These are phyloP conservation scores for Glandiceps talaboti DNA, from an alignment of 53 echinoderm and acorn worm species.

Conservation along the genomic window DNA sequence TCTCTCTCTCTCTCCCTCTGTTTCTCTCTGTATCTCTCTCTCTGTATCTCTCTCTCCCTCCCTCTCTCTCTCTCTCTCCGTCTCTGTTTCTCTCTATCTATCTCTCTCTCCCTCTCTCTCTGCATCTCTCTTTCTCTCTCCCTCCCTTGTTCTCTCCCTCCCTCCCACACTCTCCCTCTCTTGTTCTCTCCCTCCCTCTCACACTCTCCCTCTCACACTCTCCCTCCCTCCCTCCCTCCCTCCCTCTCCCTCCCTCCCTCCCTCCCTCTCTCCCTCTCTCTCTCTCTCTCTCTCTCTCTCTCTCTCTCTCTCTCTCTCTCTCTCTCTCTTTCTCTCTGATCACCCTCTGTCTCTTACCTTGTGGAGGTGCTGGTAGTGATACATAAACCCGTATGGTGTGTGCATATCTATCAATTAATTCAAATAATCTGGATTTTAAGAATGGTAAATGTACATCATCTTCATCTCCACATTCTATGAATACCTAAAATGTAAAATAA, in stretches of 20 bases:
- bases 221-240: neutral
- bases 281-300: slow-evolving; percentile 4
- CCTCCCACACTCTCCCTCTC: too few relatives aligned
- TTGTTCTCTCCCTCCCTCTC: neutral
- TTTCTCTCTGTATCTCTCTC: too few relatives aligned
- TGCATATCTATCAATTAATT: slow-evolving; percentile 73
- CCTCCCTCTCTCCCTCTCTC: neutral
- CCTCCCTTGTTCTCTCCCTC: too few relatives aligned
- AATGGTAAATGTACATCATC: slow-evolving; percentile 30
- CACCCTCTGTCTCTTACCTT: too few relatives aligned
- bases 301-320: neutral
- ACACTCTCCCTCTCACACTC: too few relatives aligned
- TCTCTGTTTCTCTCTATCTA: too few relatives aligned
- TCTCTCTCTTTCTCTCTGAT: neutral
- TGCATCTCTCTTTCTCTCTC: too few relatives aligned
- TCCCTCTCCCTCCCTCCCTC: neutral
- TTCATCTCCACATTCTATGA: slow-evolving; percentile 53
- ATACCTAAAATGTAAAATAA: too few relatives aligned
- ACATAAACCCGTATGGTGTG: slow-evolving; percentile 85
- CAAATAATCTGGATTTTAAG: slow-evolving; percentile 49
- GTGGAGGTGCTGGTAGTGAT: slow-evolving; percentile 42
- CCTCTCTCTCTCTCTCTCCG: too few relatives aligned
- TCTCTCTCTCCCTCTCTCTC: too few relatives aligned
- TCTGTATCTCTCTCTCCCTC: too few relatives aligned
- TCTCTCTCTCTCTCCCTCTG: too few relatives aligned